phyloP scores from a whole-genome alignment of 1,140 invertebrate genomes.

The Lucilia sericata region DNA sequence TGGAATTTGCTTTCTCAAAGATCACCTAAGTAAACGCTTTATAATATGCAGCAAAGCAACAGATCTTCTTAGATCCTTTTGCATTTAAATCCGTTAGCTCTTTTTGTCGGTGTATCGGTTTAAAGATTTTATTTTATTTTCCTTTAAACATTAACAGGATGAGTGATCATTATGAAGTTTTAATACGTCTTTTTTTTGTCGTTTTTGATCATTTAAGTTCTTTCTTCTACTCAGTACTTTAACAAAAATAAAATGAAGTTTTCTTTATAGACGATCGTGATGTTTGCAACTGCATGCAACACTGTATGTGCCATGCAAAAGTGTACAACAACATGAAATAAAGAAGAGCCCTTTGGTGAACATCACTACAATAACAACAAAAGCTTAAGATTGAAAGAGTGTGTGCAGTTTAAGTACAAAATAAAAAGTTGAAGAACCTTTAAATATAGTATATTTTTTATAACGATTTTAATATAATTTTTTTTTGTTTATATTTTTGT shows the following conservation, averaged over 20 bases:
- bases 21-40: no score
- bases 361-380: neutral
- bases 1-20: no score
- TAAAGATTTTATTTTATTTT: neutral
- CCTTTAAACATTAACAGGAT: constrained; percentile 16
- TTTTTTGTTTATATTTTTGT: neutral
- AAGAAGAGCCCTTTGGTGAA: constrained; percentile 36
- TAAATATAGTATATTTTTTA: constrained; percentile 2
- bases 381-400: neutral
- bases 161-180: constrained; percentile 9
- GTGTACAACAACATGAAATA: neutral
- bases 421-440: constrained; percentile 44
- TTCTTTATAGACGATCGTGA: constrained; percentile 35
- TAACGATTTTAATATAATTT: neutral
- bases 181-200: neutral
- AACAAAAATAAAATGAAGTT: constrained; percentile 26
- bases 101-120: neutral
- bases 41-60: no score
- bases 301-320: neutral
- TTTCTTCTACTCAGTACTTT: neutral
- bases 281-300: constrained; percentile 37
- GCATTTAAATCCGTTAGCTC: no score
- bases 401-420: neutral
- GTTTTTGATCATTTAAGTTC: neutral
- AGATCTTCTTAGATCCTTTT: no score